A percentile compares a stretch with the other conserved stretches of the same genome.
phyloP scores from a whole-genome alignment of 2,113 vertebrate species.

The Podiceps cristatus region DNA sequence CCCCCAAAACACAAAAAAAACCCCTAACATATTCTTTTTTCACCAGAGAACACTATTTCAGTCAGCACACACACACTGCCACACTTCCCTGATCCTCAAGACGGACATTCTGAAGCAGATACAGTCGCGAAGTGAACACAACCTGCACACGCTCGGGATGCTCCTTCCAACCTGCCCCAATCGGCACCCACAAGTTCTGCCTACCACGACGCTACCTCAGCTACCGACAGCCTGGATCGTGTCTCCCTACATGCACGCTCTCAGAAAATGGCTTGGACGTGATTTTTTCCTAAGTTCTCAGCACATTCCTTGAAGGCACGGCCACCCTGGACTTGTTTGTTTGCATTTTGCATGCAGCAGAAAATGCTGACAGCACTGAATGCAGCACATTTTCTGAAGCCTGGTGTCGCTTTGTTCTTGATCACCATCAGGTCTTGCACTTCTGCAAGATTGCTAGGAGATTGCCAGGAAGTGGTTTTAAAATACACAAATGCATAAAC shows the following conservation, averaged over 20 bases:
- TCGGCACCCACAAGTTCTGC: too few species aligned
- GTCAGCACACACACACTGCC: background rate
- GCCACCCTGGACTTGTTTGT: background rate
- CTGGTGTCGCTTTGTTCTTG: background rate
- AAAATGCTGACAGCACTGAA: background rate
- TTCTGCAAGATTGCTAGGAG: background rate
- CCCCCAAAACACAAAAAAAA: background rate
- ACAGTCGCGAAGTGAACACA: background rate
- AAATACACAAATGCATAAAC: background rate
- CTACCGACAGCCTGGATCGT: background rate
- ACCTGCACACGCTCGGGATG: background rate
- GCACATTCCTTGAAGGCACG: background rate
- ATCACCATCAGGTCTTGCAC: background rate
- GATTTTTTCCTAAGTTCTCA: background rate
- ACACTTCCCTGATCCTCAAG: background rate
- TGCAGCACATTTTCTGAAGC: background rate
- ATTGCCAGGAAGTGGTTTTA: background rate
- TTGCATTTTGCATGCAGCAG: background rate
- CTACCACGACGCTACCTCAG: background rate
- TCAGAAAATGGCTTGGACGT: background rate
- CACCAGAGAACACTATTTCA: background rate
- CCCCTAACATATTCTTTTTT: background rate
- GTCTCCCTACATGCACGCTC: background rate
- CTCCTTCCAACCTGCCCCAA: background rate
- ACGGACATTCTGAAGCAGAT: background rate